phyloP scores from a whole-genome alignment of 2,888 invertebrate species.

The Xestia rhomboidea region DNA sequence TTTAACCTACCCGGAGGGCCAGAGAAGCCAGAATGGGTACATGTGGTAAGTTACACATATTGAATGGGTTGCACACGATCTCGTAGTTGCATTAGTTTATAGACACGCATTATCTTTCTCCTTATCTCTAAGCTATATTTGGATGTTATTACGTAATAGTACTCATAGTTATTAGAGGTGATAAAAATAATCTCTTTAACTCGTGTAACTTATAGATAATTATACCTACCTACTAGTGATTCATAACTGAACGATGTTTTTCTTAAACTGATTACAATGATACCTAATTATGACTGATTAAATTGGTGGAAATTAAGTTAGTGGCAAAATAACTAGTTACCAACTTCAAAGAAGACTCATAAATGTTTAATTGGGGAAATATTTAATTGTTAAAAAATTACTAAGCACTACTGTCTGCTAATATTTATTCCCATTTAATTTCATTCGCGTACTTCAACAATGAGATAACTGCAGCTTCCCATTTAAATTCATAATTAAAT shows the following conservation, averaged over 20 bases:
- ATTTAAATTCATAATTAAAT: constrained; percentile 33
- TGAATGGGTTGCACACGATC: constrained; percentile 62
- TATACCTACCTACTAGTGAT: constrained; percentile 6
- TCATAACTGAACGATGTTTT: constrained; percentile 13
- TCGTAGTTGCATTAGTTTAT: constrained; percentile 49
- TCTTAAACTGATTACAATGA: neutral
- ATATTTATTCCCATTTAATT: constrained; percentile 10
- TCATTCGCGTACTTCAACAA: constrained; percentile 10
- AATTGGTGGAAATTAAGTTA: neutral
- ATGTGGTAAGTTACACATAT: constrained; percentile 93
- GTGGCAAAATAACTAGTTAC: neutral
- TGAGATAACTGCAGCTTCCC: constrained; percentile 11
- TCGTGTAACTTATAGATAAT: constrained; percentile 20
- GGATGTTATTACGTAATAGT: constrained; percentile 36
- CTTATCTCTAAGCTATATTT: constrained; percentile 56
- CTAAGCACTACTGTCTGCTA: neutral
- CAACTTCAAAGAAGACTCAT: neutral
- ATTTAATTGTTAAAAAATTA: constrained; percentile 9
- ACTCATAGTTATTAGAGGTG: constrained; percentile 35
- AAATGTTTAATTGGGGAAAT: neutral
- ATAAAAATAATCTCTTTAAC: constrained; percentile 48
- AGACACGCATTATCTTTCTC: constrained; percentile 46
- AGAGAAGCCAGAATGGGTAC: constrained; percentile 96
- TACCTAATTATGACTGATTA: neutral
- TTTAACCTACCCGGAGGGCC: constrained; percentile 96